These are phyloP conservation scores for Periophthalmodon schlosseri DNA, from an alignment of 2,113 vertebrate species.

Conservation along the genomic window DNA sequence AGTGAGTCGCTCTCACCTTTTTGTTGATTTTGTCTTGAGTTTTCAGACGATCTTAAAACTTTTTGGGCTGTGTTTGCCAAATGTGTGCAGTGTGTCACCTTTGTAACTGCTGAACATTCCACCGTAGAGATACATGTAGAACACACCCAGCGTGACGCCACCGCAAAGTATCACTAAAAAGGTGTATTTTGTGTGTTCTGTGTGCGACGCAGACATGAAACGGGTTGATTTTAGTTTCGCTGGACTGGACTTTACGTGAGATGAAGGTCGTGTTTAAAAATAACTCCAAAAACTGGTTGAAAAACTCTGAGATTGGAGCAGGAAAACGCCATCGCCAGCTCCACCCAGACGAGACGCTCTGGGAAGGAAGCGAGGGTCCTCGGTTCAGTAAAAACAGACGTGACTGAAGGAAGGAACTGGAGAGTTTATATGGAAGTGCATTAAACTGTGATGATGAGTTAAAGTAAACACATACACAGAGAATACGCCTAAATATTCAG, in stretches of 20 bases:
- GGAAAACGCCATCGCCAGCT: constrained; percentile 57
- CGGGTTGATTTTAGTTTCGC: not conserved
- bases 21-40: no score
- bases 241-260: not conserved
- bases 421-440: constrained; percentile 37
- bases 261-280: constrained; percentile 35
- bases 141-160: no score
- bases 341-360: constrained; percentile 40
- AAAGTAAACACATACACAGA: no score
- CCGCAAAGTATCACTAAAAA: no score
- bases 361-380: constrained; percentile 49
- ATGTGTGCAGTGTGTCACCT: no score
- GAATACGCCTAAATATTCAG: no score
- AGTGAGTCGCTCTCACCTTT: no score
- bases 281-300: constrained; percentile 18
- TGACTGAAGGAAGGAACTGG: constrained; percentile 39
- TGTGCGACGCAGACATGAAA: not conserved
- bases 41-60: no score
- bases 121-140: no score
- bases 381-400: constrained; percentile 33
- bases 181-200: not conserved
- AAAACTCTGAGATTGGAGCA: constrained; percentile 25
- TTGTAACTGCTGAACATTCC: no score
- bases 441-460: constrained; percentile 32
- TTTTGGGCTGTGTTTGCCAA: no score